These are phyloP conservation scores for Micronisus gabar DNA, from an alignment of 2,113 vertebrate genomes.

Conservation along the genomic window DNA sequence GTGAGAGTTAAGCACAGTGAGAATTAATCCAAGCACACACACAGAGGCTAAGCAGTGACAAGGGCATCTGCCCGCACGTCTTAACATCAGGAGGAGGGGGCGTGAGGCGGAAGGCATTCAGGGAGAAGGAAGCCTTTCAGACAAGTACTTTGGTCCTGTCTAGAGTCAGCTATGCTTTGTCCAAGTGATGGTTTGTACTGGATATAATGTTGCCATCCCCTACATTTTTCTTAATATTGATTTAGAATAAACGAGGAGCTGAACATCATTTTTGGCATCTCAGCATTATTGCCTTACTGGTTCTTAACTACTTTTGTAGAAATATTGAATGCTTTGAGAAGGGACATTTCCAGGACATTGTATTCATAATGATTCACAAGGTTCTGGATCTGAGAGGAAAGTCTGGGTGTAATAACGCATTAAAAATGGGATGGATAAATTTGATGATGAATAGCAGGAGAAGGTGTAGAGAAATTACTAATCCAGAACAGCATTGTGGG, in stretches of 20 bases:
- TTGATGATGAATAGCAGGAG: neutral
- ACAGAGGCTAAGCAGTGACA: constrained; percentile 1
- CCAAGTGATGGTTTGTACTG: neutral
- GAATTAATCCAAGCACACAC: neutral
- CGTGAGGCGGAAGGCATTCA: neutral
- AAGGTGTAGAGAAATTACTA: neutral
- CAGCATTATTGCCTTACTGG: neutral
- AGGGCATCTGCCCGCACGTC: constrained; percentile 35
- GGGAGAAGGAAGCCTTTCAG: constrained; percentile 33
- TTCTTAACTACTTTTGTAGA: neutral
- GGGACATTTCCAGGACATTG: neutral
- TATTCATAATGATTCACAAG: neutral
- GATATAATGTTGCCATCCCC: neutral
- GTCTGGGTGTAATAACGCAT: neutral
- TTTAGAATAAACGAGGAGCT: neutral
- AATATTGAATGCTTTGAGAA: neutral
- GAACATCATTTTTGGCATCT: constrained; percentile 5
- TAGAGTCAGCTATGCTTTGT: neutral
- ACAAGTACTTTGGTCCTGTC: neutral
- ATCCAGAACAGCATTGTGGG: neutral
- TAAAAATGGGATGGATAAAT: neutral
- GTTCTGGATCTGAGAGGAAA: neutral
- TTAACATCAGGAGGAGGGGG: constrained; percentile 8
- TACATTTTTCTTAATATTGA: neutral
- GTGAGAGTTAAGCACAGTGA: neutral